Evolutionary conservation across 1,140 invertebrate genomes (phyloP), one percentile per base, ranked within the genome.

Genomic region (Brachionus angularis): DNA sequence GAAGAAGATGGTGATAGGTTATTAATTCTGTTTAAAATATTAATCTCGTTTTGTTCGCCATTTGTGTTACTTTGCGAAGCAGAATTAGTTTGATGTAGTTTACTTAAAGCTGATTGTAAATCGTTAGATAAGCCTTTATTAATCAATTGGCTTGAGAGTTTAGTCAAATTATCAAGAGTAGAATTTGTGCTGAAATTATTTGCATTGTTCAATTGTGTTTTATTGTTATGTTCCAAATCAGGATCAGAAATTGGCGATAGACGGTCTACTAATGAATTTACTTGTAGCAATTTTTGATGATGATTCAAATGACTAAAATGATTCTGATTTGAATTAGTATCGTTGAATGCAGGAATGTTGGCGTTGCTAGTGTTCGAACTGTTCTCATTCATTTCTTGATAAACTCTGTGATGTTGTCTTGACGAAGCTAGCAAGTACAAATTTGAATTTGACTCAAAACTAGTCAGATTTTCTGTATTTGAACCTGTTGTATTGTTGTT

Each of bases 1-100:
- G 62, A 67, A 16, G 42, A 47, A 3, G 62, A 67, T 31, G 62
- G 62, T 42, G 62, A 67, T 18, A 67, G 36, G 16, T 67, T 67
- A 27, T 67, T 67, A 1, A 67, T 46, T 25, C 62, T 27, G 29
- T 67, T 67, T 25, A 67, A 33, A 31, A 67, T 67, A 31, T 50
- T 33, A 4, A 8, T 67, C 29, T 67, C 39, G 10, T 10, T 42
- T 16, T 42, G 39, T 16, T 42, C 39, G 39, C 10, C 39, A 16
- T 10, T 10, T 42, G 10, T 42, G 39, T 10, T 16, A 16, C 16
- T 10, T 16, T 10, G 10, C 39, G 39, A 10, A 10, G n/a, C n/a
- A n/a, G n/a, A n/a, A n/a, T n/a, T n/a, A n/a, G n/a, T n/a, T n/a
- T n/a, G n/a, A n/a, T n/a, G n/a, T n/a, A n/a, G n/a, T n/a, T n/a